Conservation (phyloP, 2,797 vertebrate species). For the Mareca strepera region DNA sequence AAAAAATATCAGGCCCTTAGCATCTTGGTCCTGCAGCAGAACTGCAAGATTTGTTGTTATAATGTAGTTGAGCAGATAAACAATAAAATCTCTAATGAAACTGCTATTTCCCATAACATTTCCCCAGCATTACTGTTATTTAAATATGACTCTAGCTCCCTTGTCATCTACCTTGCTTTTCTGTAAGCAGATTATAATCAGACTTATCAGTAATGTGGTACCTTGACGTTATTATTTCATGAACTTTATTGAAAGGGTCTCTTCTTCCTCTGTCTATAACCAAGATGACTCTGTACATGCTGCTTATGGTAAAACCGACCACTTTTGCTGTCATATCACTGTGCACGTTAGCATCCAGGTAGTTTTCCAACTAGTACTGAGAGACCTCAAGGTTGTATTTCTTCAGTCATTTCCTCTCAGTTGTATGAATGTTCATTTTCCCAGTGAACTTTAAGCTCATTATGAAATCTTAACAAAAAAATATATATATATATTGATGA, state of each 20-base stretch:
- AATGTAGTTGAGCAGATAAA: not conserved
- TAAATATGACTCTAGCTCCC: not conserved
- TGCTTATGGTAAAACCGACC: not conserved
- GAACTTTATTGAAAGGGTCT: not conserved
- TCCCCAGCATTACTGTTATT: not conserved
- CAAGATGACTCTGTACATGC: not conserved
- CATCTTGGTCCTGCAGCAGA: not conserved
- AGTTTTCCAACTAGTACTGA: not conserved
- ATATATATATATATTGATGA: not conserved
- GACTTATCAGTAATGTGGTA: not conserved
- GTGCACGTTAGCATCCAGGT: not conserved
- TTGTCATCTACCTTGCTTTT: not conserved
- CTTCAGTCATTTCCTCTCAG: conserved; percentile 16
- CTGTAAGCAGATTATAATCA: conserved; percentile 34
- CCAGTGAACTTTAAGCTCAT: not conserved
- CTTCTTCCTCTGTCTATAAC: not conserved
- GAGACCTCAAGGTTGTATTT: not conserved
- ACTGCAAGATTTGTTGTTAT: not conserved
- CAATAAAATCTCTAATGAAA: not conserved
- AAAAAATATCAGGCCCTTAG: not conserved
- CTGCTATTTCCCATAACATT: not conserved
- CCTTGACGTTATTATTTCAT: conserved; percentile 4
- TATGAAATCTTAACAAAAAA: not conserved
- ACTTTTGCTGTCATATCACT: not conserved
- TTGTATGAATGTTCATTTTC: not conserved